Percentiles rank a stretch among this genome's conserved stretches.
phyloP scores from a whole-genome alignment of 2,113 vertebrate species.

The Panthera uncia region DNA sequence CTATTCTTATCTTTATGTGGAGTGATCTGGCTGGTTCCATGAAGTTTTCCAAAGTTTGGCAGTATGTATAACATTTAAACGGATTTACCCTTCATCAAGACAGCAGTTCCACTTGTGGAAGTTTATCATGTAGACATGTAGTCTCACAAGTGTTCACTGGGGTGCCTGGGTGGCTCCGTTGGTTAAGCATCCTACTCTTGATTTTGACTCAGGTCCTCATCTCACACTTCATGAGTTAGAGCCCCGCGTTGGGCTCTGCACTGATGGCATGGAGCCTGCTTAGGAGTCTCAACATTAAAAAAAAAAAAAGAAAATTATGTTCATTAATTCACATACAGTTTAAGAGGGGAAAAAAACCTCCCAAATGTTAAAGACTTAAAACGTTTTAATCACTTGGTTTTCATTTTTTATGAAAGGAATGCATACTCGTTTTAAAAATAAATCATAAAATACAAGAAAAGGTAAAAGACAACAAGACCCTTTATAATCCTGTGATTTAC shows the following conservation, averaged over 20 bases:
- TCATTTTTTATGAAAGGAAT: not conserved
- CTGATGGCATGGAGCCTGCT: no score
- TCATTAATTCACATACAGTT: conserved; percentile 13
- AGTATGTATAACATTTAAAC: not conserved
- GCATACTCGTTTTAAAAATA: not conserved
- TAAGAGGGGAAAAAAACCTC: not conserved
- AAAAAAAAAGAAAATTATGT: not conserved
- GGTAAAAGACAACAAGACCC: not conserved
- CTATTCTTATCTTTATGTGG: not conserved
- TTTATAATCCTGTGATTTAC: not conserved
- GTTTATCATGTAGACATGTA: not conserved
- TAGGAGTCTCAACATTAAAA: no score
- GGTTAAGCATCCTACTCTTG: no score
- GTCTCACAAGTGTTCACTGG: not conserved
- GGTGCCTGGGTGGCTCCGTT: no score
- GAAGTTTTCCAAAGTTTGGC: not conserved
- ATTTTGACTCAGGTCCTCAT: no score
- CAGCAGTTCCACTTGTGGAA: not conserved
- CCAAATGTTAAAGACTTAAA: not conserved
- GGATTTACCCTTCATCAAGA: not conserved
- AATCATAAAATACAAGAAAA: not conserved
- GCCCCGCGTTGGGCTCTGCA: no score
- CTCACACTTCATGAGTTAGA: no score
- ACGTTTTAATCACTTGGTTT: not conserved
- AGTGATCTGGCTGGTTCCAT: not conserved